Conservation (phyloP, 2,113 vertebrate genomes). For the Arenaria interpres region DNA sequence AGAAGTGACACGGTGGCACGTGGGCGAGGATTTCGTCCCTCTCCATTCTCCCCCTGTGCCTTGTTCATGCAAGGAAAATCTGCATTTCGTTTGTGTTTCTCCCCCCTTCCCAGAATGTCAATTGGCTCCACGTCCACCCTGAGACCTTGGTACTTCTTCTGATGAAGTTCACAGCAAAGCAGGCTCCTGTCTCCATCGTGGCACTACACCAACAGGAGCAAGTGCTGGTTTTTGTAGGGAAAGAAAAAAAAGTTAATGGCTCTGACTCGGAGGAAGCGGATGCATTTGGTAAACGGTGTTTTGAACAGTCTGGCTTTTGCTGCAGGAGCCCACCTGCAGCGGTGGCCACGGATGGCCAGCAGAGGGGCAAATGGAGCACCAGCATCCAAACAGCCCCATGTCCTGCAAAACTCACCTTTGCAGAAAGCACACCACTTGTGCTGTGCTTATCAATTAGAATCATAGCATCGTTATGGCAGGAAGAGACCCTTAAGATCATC, state of each 20-base stretch:
- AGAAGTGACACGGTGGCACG: accelerated
- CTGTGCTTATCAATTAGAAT: background rate
- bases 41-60: background rate
- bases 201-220: accelerated
- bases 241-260: background rate
- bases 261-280: background rate
- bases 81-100: background rate
- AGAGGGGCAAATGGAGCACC: background rate
- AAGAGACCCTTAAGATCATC: background rate
- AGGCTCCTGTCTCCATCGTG: accelerated
- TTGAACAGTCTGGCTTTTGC: background rate
- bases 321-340: background rate
- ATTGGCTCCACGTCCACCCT: background rate
- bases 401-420: background rate
- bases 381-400: accelerated
- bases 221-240: background rate
- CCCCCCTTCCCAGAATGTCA: background rate
- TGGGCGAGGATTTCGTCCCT: accelerated
- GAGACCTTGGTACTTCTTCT: background rate
- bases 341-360: accelerated
- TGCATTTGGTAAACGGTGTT: background rate
- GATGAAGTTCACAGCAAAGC: background rate
- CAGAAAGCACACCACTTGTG: background rate
- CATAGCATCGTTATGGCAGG: background rate
- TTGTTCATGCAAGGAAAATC: background rate